Conservation (phyloP, 2,113 vertebrate species). For the Gavia stellata region DNA sequence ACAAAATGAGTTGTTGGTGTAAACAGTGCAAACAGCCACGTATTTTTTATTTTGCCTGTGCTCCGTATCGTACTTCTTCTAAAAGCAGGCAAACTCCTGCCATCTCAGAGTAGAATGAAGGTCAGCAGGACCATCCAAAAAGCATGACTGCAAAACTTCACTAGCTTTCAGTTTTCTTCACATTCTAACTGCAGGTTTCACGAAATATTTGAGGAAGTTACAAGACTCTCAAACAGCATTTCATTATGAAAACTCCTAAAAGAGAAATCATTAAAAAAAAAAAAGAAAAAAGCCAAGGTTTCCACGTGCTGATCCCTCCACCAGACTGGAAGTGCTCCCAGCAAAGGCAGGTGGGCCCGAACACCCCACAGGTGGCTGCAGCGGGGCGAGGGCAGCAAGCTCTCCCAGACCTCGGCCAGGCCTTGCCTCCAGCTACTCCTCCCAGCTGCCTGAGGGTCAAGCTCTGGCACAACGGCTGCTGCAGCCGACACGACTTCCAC, state of each 20-base stretch:
- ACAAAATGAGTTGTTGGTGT: neutral
- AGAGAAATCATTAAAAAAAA: too few species aligned
- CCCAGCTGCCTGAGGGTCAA: neutral
- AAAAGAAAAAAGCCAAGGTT: too few species aligned
- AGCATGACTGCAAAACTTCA: neutral
- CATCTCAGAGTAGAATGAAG: neutral
- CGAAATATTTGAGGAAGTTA: neutral
- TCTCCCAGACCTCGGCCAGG: neutral
- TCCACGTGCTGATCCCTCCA: fast-evolving
- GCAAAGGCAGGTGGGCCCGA: neutral
- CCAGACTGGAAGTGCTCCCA: fast-evolving
- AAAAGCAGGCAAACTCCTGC: neutral
- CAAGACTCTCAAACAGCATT: neutral
- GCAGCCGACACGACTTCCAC: fast-evolving
- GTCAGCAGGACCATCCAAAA: neutral
- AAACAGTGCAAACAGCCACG: neutral
- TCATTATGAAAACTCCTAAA: neutral
- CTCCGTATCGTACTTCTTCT: neutral
- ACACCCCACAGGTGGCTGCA: fast-evolving
- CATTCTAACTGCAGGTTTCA: neutral
- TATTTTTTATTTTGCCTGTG: neutral
- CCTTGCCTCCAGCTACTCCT: too few species aligned
- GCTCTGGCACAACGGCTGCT: neutral
- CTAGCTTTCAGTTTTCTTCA: neutral
- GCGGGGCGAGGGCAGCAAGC: fast-evolving